phyloP scores from a whole-genome alignment of 2,113 vertebrate species.

The Pterocles burchelli region DNA sequence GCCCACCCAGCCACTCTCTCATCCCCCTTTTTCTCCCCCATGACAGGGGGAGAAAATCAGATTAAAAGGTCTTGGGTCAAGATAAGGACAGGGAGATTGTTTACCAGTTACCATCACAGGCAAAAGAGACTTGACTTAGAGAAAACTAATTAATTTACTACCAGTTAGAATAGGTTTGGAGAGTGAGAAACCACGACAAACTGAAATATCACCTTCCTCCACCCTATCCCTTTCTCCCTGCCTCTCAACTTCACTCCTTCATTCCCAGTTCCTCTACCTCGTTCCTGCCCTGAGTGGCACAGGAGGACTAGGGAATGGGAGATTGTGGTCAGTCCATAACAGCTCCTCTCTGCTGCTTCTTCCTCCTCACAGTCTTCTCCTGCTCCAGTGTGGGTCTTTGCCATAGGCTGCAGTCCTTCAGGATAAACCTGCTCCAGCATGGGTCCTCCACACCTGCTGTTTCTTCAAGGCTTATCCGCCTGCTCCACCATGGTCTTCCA shows the following conservation, averaged over 20 bases:
- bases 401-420: background rate
- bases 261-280: background rate
- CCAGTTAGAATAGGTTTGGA: background rate
- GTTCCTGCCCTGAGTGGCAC: fast-evolving
- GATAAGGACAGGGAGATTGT: too few relatives aligned
- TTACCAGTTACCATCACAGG: too few relatives aligned
- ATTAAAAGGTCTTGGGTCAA: too few relatives aligned
- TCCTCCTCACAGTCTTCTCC: background rate
- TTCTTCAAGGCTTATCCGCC: background rate
- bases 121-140: too few relatives aligned
- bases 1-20: background rate
- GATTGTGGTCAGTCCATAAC: too few relatives aligned
- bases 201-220: background rate
- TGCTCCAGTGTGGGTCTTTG: too few relatives aligned
- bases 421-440: background rate
- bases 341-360: background rate
- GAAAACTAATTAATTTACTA: background rate
- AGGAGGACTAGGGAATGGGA: background rate
- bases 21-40: fast-evolving
- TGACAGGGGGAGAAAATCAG: background rate
- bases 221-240: background rate
- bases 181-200: background rate
- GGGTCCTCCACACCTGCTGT: fast-evolving
- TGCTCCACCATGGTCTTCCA: background rate
- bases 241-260: background rate